Conservation (phyloP, 1,140 invertebrate genomes). For the Bombus pascuorum region DNA sequence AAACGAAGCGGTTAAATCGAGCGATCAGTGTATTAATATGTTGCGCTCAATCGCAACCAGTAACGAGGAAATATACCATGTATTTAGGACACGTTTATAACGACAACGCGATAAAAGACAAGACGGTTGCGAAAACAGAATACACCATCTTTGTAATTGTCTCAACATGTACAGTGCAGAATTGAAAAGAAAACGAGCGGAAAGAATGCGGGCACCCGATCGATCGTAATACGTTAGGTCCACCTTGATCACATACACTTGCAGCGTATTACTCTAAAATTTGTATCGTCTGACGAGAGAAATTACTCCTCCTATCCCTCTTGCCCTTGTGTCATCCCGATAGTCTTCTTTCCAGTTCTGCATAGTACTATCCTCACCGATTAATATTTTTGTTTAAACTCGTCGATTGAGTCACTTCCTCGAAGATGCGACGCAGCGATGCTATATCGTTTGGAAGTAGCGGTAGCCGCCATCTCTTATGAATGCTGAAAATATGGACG, state of each 20-base stretch:
- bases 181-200: background rate
- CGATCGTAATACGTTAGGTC: background rate
- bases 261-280: background rate
- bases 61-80: background rate
- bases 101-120: background rate
- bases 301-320: background rate
- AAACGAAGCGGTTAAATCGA: background rate
- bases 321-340: background rate
- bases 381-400: slow-evolving; percentile 72
- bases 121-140: background rate
- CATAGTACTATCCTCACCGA: slow-evolving; percentile 70
- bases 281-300: background rate
- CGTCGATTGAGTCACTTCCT: slow-evolving; percentile 83
- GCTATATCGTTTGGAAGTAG: slow-evolving; percentile 89
- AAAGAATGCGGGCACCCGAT: no score
- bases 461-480: slow-evolving; percentile 88
- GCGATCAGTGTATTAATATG: background rate
- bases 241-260: background rate
- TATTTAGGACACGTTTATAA: background rate
- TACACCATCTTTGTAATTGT: slow-evolving; percentile 43
- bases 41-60: background rate
- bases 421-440: slow-evolving; percentile 88
- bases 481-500: slow-evolving; percentile 82
- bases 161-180: slow-evolving; percentile 26
- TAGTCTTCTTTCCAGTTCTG: background rate